phyloP scores from a whole-genome alignment of 92 coral and sea anemone species.

The Muricea muricata region DNA sequence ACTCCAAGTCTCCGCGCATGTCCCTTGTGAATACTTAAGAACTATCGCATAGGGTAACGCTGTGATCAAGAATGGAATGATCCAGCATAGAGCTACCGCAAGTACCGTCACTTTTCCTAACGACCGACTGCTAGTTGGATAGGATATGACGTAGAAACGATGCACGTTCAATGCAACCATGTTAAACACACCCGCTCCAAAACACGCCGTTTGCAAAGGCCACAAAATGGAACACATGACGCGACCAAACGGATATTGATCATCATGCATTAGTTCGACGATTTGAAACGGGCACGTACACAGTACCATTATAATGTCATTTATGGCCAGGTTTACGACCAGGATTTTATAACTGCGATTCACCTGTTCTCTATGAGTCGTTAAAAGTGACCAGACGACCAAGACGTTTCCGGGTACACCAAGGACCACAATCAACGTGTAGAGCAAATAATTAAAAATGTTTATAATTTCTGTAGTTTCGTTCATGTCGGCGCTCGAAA shows the following conservation, averaged over 20 bases:
- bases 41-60: slow-evolving; percentile 18
- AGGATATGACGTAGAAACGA: slow-evolving; percentile 31
- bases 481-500: neutral
- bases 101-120: neutral
- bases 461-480: neutral
- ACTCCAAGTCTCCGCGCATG: slow-evolving; percentile 12
- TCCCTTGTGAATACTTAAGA: neutral
- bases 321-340: slow-evolving; percentile 28
- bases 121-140: slow-evolving; percentile 3
- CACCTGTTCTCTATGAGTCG: slow-evolving; percentile 1
- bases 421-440: slow-evolving; percentile 6
- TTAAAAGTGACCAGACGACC: slow-evolving; percentile 22
- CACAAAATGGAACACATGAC: slow-evolving; percentile 32
- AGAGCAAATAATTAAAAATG: slow-evolving; percentile 11
- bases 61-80: slow-evolving; percentile 15
- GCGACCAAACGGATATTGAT: slow-evolving; percentile 23
- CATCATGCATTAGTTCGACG: neutral
- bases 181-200: slow-evolving; percentile 18
- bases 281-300: slow-evolving; percentile 1
- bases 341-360: slow-evolving; percentile 32
- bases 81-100: slow-evolving; percentile 25
- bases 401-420: slow-evolving; percentile 38
- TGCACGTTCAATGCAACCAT: slow-evolving; percentile 39
- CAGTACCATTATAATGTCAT: slow-evolving; percentile 24
- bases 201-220: slow-evolving; percentile 32